These are phyloP conservation scores for Odobenus rosmarus DNA, from an alignment of 2,113 vertebrate species.

Conservation along the genomic window DNA sequence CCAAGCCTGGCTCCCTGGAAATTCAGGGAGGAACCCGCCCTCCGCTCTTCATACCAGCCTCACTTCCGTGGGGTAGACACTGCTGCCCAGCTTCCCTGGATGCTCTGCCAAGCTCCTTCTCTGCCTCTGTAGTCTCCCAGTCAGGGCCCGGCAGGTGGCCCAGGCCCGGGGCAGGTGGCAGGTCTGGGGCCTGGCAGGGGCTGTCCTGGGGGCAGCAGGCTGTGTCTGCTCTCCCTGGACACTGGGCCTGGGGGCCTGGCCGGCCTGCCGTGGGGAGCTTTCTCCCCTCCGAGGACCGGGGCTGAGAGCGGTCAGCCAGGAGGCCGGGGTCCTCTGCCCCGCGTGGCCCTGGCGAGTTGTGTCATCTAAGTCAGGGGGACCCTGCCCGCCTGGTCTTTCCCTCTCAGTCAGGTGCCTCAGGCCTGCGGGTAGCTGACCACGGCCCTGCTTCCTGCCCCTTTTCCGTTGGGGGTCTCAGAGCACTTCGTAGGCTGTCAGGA, in stretches of 20 bases:
- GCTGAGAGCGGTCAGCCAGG: background rate
- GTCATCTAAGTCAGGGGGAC: background rate
- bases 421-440: accelerated
- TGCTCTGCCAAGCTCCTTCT: background rate
- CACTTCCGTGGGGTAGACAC: background rate
- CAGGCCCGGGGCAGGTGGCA: background rate
- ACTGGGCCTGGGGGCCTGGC: background rate
- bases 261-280: background rate
- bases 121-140: background rate
- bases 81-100: background rate
- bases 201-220: background rate
- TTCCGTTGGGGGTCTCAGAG: background rate
- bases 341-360: background rate
- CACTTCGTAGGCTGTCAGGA: background rate
- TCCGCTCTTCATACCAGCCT: no score
- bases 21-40: background rate
- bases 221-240: background rate
- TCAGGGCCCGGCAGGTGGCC: background rate
- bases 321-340: background rate
- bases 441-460: no score
- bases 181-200: background rate
- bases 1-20: background rate
- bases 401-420: background rate
- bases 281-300: background rate
- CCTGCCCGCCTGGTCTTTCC: background rate